Evolutionary conservation across 2,113 vertebrate genomes (phyloP), one percentile per base, ranked within the genome.

Genomic region (Monopterus albus): DNA sequence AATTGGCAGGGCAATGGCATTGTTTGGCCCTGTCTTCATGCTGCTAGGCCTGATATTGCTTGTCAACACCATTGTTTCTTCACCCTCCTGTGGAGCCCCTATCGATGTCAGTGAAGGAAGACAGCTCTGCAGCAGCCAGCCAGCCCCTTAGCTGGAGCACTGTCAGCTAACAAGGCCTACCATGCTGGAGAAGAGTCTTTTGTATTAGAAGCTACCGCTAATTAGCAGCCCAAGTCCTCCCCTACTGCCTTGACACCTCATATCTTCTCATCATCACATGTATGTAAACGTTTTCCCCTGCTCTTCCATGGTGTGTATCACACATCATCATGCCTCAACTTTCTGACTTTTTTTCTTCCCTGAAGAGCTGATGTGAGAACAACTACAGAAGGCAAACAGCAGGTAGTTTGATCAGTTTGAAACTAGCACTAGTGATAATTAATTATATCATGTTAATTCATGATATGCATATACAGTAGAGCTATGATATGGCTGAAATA

Each of bases 1-100:
- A 89, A 84, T 88, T 89, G 91, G 79, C 86, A 82, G 73, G 82
- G 88, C 89, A 89, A 85, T 84, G 77, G 81, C 88, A 88, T 90
- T 72, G 73, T 87, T 87, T 84, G 88, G 88, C 83, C 78, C 79
- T 76, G 74, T 74, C 79, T 89, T 82, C 78, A 69, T 75, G 84
- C 85, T 81, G 81, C 75, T 79, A 51, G 75, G 65, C 69, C 84
- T 69, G 87, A 87, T 86, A 82, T 66, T 62, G 81, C 86, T 86
- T 84, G 89, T 89, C 83, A 84, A 88, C 89, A 83, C 81, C 74
- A 81, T 89, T 90, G 89, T 91, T 85, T 83, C 74, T 66, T 55
- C 62, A 75, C 65, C 72, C 74, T 85, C 83, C 74, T 59, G 78
- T 67, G 78, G 78, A 85, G 84, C 68, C 75, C 77, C 77, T 88